Evolutionary conservation across 2,113 vertebrate species (phyloP), one percentile per base, ranked within the genome.

Genomic region (Montifringilla adamsi): DNA sequence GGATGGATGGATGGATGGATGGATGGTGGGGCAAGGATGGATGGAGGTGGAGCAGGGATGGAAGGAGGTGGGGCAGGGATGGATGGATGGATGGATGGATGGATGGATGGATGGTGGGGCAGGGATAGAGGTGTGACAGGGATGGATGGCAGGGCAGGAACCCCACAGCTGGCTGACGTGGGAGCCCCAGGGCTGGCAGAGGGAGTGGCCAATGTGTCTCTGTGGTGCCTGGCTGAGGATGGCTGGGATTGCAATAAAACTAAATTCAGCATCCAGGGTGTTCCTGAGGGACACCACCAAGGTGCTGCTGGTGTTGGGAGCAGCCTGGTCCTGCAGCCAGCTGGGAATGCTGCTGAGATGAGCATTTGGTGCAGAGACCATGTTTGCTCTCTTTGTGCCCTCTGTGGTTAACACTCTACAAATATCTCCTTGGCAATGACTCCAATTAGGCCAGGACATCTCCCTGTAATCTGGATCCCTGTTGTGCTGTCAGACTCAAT

Each of bases 401-500:
- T 58, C 89, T 0, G 0, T 50, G 79, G 39, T 73, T 81, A 77
- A 78, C 1, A 7, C 87, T 56, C 72, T 59, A 74, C 50, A 7
- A 76, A 58, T 28, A 83, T 68, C 88, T 91, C 63, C 79, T 30
- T 67, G 15, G 90, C 92, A 91, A 88, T n/a, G 68, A 35, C 78
- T 94, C 90, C 92, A 95, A 93, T 96, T 97, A 96, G 85, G 60
- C 33, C 22, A 26, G 95, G 79, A 47, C 64, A 77, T 83, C 85
- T 94, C 92, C 72, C 30, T 90, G 93, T 90, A 90, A 94, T 95
- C 93, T 66, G 72, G 55, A 86, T 94, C 93, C 92, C 95, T 92
- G 93, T 96, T 85, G 93, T 83, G 95, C 95, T 93, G 94, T 92
- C 94, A 96, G 90, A 73, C 49, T 88, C 93, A 55, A 93, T 96